These are phyloP conservation scores for Zootermopsis nevadensis DNA, from an alignment of 2,888 invertebrate species.

Conservation along the genomic window DNA sequence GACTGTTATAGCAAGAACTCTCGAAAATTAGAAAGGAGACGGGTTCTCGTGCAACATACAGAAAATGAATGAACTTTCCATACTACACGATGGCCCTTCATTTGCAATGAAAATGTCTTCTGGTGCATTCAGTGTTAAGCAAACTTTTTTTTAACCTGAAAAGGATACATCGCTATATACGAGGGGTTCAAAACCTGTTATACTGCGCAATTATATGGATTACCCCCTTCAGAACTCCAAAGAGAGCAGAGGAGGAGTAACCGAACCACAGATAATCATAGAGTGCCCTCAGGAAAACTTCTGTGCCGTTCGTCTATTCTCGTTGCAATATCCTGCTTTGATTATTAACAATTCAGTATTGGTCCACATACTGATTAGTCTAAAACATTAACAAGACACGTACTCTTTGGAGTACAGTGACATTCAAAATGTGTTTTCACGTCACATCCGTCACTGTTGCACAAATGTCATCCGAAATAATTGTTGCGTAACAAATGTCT, in stretches of 20 bases:
- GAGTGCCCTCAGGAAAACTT: no score
- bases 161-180: neutral
- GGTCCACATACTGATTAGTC: no score
- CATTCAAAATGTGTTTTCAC: no score
- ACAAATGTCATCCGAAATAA: no score
- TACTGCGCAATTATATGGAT: constrained; percentile 9
- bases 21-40: constrained; percentile 37
- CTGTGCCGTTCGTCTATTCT: no score
- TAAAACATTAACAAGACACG: no score
- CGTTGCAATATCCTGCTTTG: neutral
- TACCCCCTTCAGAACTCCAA: constrained; percentile 14
- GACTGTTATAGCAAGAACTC: constrained; percentile 33
- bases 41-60: constrained; percentile 22
- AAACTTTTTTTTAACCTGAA: constrained; percentile 27
- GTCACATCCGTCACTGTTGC: no score
- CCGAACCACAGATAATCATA: neutral
- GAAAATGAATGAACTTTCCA: constrained; percentile 3
- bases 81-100: constrained; percentile 26
- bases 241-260: neutral
- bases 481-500: no score
- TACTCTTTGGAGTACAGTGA: no score
- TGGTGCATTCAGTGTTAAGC: constrained; percentile 42
- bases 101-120: constrained; percentile 46
- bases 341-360: neutral
- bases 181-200: constrained; percentile 25